A percentile compares a stretch with the other conserved stretches of the same genome.
Evolutionary conservation across 2,888 invertebrate species (phyloP).

Genomic region (Ptilodon capucinus): DNA sequence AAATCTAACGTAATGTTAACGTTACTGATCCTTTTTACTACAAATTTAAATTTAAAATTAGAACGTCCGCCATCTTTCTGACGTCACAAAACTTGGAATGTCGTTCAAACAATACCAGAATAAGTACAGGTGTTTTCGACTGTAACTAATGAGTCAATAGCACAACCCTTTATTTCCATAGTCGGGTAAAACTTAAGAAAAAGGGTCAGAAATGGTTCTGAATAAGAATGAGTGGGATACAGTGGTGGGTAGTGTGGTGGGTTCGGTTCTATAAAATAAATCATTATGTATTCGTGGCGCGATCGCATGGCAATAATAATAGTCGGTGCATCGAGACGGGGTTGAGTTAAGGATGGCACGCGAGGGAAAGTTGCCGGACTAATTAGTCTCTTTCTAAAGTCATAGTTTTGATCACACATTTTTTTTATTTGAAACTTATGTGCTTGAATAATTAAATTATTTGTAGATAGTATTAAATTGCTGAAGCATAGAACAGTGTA

Average conservation of each 20-base stretch:
- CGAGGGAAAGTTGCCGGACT: neutral
- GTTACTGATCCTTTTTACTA: no score
- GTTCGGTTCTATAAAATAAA: constrained; percentile 55
- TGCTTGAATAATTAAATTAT: no score
- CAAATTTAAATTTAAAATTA: neutral
- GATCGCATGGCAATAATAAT: constrained; percentile 53
- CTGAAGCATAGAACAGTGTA: no score
- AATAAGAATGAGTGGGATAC: constrained; percentile 36
- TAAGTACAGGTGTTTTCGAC: neutral
- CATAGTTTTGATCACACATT: no score
- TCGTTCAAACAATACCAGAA: neutral
- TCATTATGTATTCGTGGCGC: constrained; percentile 71
- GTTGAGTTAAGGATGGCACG: constrained; percentile 36
- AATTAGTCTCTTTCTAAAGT: neutral
- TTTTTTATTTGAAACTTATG: no score
- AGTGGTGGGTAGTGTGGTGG: constrained; percentile 30
- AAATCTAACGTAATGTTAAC: no score
- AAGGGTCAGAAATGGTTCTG: constrained; percentile 4
- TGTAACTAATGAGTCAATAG: neutral
- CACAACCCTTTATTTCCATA: neutral
- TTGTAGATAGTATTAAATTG: no score
- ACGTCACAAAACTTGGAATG: neutral
- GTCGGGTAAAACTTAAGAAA: neutral
- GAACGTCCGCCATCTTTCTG: neutral
- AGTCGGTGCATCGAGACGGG: constrained; percentile 32